Base-by-base conservation (phyloP, 2,888 invertebrate genomes). In the Drosophila prostipennis region DNA sequence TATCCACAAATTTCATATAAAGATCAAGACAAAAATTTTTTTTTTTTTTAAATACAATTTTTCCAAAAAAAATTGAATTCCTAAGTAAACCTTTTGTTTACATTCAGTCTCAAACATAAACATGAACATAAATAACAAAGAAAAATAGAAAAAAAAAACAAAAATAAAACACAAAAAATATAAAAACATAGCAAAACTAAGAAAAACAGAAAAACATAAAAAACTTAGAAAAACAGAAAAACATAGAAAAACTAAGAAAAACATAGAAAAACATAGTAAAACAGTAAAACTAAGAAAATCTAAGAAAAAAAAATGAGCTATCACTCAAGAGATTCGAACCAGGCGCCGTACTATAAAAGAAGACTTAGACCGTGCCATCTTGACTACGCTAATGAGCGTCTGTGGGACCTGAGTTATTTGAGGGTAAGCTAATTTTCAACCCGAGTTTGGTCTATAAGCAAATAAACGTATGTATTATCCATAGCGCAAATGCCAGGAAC, bases 401-500 rank as follows among this genome's bases (percentile, higher is more conserved):
- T 23, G 1, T 65, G 64, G 64, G 64, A 65, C 5, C 46, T 3
- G 13, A 2, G 5, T n/a, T 61, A 53, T 26, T 39, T 65, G 2
- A 29, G 3, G 52, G 64, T 65, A 36, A 2, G 13, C 6, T 7
- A 7, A 4, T 11, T 2, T 7, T 7, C 3, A 16, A n/a, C 4
- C 10, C 2, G 4, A 1, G 1, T 14, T 1, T n/a, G n/a, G 8
- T 1, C 3, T 14, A 16, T 6, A 6, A 10, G 2, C 8, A 0
- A 7, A 0, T 13, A 3, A 34, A 34, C 34, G 0, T 34, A 34
- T 34, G 1, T 34, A 11, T 34, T 34, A n/a, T 0, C 6, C 2
- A 32, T 19, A 81, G 81, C 36, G 39, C 55, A 76, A 29, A 6
- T 82, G 81, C 65, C 7, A 29, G 34, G 68, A 81, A 13, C 43